Evolutionary conservation across 2,797 vertebrate species (phyloP).

Genomic region (Spinibarbus caldwelli): DNA sequence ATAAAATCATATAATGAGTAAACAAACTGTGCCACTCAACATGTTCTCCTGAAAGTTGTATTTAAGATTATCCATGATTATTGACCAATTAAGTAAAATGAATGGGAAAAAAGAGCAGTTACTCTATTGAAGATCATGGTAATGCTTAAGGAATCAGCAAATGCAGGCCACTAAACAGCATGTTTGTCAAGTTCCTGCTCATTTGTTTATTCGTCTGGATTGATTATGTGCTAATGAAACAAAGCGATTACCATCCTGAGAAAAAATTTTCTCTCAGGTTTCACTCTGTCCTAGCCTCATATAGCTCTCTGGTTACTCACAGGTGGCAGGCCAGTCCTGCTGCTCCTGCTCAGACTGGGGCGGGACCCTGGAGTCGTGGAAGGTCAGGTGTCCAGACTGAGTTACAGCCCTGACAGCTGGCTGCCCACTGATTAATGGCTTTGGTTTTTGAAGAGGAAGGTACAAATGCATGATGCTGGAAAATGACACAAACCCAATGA

Average conservation of each 20-base stretch:
- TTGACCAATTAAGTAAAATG: background rate
- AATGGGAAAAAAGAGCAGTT: too few species aligned
- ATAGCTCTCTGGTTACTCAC: slow-evolving; percentile 52
- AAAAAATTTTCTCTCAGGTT: background rate
- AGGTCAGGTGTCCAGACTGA: slow-evolving; percentile 54
- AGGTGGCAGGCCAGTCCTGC: slow-evolving; percentile 36
- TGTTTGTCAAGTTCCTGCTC: background rate
- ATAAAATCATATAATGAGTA: too few species aligned
- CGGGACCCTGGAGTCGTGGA: slow-evolving; percentile 18
- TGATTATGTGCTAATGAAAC: slow-evolving; percentile 6
- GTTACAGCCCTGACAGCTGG: slow-evolving; percentile 50
- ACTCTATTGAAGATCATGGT: background rate
- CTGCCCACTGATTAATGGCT: slow-evolving; percentile 25
- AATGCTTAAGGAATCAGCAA: background rate
- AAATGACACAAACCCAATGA: background rate
- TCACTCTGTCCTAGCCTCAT: slow-evolving; percentile 7
- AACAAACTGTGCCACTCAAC: too few species aligned
- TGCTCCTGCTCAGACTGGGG: slow-evolving; percentile 16
- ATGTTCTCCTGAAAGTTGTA: background rate
- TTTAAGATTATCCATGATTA: background rate
- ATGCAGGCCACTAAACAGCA: background rate
- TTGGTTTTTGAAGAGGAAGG: slow-evolving; percentile 46
- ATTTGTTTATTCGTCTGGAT: slow-evolving; percentile 1
- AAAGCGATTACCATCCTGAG: background rate
- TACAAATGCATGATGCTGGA: background rate